Evolutionary conservation across 2,888 invertebrate genomes (phyloP).

Genomic region (Andrena flavipes): DNA sequence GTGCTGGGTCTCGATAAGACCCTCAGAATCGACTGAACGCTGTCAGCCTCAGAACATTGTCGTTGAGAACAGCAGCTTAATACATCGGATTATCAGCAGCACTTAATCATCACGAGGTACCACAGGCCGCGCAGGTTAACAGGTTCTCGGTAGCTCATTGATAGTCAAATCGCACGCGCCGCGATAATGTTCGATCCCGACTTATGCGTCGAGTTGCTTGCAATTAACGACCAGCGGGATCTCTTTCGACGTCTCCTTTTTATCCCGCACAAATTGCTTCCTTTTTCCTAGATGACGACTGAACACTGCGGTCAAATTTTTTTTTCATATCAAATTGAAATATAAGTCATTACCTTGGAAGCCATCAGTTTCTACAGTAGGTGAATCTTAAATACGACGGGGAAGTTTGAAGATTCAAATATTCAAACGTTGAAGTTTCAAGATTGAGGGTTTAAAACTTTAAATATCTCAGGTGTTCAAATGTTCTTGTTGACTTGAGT

Average conservation of each 20-base stretch:
- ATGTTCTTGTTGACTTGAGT: neutral
- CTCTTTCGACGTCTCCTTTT: no score
- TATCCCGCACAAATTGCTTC: no score
- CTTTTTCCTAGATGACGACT: no score
- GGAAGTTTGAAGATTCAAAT: no score
- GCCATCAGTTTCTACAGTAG: no score
- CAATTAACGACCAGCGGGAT: constrained; percentile 6
- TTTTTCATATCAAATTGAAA: no score
- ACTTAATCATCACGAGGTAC: constrained; percentile 63
- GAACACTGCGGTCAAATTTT: no score
- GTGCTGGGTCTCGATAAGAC: constrained; percentile 20
- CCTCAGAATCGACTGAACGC: constrained; percentile 19
- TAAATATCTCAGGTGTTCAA: no score
- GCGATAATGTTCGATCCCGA: constrained; percentile 23
- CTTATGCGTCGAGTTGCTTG: neutral
- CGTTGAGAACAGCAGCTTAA: constrained; percentile 65
- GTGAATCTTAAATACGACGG: no score
- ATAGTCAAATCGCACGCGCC: constrained; percentile 35
- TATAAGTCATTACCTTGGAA: no score
- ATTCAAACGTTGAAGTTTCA: no score
- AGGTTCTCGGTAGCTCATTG: constrained; percentile 46
- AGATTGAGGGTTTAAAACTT: no score
- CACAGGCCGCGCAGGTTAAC: constrained; percentile 39
- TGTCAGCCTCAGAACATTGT: constrained; percentile 45
- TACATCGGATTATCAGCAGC: constrained; percentile 66